Conservation (phyloP, 2,888 invertebrate genomes). For the Polydrusus tereticollis region DNA sequence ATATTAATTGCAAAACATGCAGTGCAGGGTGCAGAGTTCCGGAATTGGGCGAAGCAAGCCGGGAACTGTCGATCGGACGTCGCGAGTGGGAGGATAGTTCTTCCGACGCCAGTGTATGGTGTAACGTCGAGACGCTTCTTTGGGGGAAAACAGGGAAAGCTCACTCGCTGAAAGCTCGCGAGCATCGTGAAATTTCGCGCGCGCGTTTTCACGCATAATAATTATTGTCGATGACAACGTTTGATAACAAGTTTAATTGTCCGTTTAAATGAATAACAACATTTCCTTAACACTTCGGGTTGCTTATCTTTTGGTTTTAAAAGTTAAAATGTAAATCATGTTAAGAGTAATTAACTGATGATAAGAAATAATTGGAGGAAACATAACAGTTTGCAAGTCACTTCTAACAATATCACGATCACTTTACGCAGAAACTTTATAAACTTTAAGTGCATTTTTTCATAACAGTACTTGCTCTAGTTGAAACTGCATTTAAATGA, state of each 20-base stretch:
- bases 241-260: constrained; percentile 11
- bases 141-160: constrained; percentile 47
- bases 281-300: constrained; percentile 2
- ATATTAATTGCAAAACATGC: constrained; percentile 67
- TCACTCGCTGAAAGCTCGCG: constrained; percentile 15
- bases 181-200: constrained; percentile 31
- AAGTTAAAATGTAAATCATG: constrained; percentile 1
- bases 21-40: constrained; percentile 63
- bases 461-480: not conserved
- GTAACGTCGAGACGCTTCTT: constrained; percentile 56
- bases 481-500: not conserved
- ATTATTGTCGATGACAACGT: constrained; percentile 16
- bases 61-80: constrained; percentile 55
- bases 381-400: not conserved
- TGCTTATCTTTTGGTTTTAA: not conserved
- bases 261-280: not conserved
- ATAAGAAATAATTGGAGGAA: not conserved
- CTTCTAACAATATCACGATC: not conserved
- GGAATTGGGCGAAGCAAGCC: constrained; percentile 58
- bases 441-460: not conserved
- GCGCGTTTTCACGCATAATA: constrained; percentile 26
- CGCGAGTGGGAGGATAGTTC: constrained; percentile 53
- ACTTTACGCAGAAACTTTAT: not conserved
- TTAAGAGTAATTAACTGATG: not conserved
- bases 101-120: constrained; percentile 55